phyloP scores from a whole-genome alignment of 2,113 vertebrate genomes.

The Hippocampus barbouri region DNA sequence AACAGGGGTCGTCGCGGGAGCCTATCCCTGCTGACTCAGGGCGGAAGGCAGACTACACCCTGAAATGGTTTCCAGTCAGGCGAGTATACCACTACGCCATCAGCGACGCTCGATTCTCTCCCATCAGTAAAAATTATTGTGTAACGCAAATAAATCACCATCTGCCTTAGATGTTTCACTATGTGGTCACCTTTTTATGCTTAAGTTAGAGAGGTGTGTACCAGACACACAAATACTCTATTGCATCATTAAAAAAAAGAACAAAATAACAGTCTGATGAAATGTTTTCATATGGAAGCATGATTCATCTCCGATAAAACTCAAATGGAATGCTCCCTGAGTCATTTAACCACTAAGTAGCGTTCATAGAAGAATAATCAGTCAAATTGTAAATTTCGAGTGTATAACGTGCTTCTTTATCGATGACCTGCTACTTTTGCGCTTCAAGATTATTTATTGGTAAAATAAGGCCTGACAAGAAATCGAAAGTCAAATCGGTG shows the following conservation, averaged over 20 bases:
- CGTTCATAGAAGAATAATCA: background rate
- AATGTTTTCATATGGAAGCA: conserved; percentile 11
- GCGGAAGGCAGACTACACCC: too few species aligned
- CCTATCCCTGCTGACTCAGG: too few species aligned
- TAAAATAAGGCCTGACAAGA: background rate
- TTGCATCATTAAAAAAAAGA: background rate
- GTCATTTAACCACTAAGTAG: background rate
- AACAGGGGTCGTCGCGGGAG: too few species aligned
- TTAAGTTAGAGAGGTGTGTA: conserved; percentile 11
- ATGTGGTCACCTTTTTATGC: background rate
- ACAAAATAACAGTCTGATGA: conserved; percentile 7
- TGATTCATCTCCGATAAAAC: conserved; percentile 27
- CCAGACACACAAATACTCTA: background rate
- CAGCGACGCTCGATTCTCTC: too few species aligned
- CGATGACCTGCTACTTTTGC: background rate
- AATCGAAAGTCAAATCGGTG: background rate
- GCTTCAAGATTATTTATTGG: background rate
- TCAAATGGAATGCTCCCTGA: conserved; percentile 20
- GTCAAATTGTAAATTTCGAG: background rate
- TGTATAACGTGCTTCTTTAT: background rate
- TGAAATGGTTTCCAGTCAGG: too few species aligned
- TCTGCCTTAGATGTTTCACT: background rate
- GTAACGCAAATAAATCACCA: too few species aligned
- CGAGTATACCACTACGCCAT: too few species aligned
- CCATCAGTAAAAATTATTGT: too few species aligned